These are phyloP conservation scores for Hirudo medicinalis DNA, from an alignment of 1,140 invertebrate genomes.

Conservation along the genomic window DNA sequence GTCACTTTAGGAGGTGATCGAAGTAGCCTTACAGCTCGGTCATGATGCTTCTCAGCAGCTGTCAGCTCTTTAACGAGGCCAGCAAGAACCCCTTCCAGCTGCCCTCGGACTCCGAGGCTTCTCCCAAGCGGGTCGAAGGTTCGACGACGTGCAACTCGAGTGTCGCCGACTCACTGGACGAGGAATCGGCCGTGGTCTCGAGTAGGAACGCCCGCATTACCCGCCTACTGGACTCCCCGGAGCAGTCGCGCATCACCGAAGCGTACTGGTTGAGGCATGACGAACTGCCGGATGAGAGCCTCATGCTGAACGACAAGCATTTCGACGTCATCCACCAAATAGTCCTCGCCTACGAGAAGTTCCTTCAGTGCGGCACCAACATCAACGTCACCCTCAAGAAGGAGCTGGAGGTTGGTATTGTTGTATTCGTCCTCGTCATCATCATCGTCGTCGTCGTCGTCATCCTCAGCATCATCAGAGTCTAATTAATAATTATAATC, in stretches of 20 bases:
- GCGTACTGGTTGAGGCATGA: conserved; percentile 17
- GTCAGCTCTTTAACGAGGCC: conserved; percentile 16
- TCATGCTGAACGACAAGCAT: conserved; percentile 20
- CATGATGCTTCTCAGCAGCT: conserved; percentile 3
- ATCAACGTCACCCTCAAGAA: conserved; percentile 15
- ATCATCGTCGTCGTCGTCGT: not conserved
- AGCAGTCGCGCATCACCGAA: not conserved
- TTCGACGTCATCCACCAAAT: conserved; percentile 19
- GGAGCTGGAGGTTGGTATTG: conserved; percentile 12
- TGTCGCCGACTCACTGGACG: not conserved
- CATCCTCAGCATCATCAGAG: not conserved
- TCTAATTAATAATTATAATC: not conserved
- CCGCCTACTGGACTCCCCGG: not conserved
- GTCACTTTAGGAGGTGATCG: not conserved
- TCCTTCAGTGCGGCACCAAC: conserved; percentile 19
- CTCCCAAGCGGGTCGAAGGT: not conserved
- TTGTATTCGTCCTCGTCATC: not conserved
- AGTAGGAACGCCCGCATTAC: not conserved
- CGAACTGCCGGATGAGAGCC: conserved; percentile 19
- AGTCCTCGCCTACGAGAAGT: conserved; percentile 16
- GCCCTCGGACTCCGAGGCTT: not conserved
- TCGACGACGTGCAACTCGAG: not conserved
- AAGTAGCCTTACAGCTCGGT: conserved; percentile 9
- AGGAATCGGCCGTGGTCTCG: not conserved
- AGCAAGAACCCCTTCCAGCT: conserved; percentile 14